Base-by-base conservation (phyloP, 92 coral and sea anemone species). In the Porites cylindrica region DNA sequence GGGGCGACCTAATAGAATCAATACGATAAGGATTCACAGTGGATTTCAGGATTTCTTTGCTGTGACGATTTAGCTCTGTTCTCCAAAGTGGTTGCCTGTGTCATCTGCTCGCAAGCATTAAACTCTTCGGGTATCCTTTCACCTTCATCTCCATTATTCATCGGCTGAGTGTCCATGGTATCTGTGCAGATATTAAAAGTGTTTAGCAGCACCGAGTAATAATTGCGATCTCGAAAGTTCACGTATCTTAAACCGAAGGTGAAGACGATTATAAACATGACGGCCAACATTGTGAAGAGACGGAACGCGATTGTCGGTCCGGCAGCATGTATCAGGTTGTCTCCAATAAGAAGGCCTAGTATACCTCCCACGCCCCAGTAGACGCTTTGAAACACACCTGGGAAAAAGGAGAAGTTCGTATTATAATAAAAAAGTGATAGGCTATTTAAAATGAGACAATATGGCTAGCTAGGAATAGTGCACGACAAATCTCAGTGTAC, bases 341-440 rank as follows among this genome's bases (percentile, higher is more conserved):
- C 90, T 17, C 98, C 98, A 23, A 95, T 84, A 64, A 91, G 23
- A 62, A 94, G 51, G 71, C 96, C 94, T 32, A 92, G 82, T 66
- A 88, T 88, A 7, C 89, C 85, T 19, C 98, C 98, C 23, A 93
- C 76, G 61, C 98, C 98, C 91, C 93, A 94, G 78, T 93, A 95
- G 66, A 90, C 79, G 81, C 96, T 82, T 66, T 94, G 98, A 29
- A 95, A 88, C 47, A 94, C 70, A 10, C 98, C 98, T 95, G 86
- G 60, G 59, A 61, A 47, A 19, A 70, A 77, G 70, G 59, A 23
- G 11, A 20, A 47, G 53, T 58, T n/a, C 17, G 23, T 1, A 19
- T 6, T 10, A 16, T 32, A 18, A 1, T 47, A 38, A 66, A 47
- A 9, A 24, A 7, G 29, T n/a, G 8, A 12, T 6, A 24, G 0